These are phyloP conservation scores for Tenthredo scrophulariae DNA, from an alignment of 2,888 invertebrate species.

Conservation along the genomic window DNA sequence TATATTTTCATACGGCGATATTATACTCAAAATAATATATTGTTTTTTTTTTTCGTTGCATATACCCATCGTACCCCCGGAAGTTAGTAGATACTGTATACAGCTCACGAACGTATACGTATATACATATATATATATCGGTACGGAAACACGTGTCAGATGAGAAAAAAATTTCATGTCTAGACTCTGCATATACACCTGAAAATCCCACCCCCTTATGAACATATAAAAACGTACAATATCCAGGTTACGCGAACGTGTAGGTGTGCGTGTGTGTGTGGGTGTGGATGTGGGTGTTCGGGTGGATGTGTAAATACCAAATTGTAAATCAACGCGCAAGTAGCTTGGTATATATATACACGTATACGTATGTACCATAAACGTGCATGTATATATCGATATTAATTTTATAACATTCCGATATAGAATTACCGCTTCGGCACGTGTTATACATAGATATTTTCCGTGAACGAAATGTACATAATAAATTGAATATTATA, in stretches of 20 bases:
- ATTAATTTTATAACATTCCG: constrained; percentile 44
- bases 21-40: neutral
- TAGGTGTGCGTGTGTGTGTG: neutral
- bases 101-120: constrained; percentile 26
- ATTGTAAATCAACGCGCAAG: constrained; percentile 12
- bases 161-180: constrained; percentile 28
- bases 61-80: neutral
- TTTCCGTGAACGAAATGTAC: constrained; percentile 49
- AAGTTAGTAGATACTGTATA: neutral
- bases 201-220: neutral
- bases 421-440: constrained; percentile 22
- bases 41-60: neutral
- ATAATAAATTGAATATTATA: constrained; percentile 70
- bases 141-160: constrained; percentile 40
- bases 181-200: constrained; percentile 27
- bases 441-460: neutral
- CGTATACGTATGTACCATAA: neutral
- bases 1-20: neutral
- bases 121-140: neutral
- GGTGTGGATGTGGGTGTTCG: neutral
- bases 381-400: constrained; percentile 5
- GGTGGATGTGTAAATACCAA: constrained; percentile 8
- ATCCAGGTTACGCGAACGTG: neutral
- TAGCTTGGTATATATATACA: neutral
- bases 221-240: neutral